These are phyloP conservation scores for Craterocephalus amniculus DNA, from an alignment of 2,797 vertebrate species.

Conservation along the genomic window DNA sequence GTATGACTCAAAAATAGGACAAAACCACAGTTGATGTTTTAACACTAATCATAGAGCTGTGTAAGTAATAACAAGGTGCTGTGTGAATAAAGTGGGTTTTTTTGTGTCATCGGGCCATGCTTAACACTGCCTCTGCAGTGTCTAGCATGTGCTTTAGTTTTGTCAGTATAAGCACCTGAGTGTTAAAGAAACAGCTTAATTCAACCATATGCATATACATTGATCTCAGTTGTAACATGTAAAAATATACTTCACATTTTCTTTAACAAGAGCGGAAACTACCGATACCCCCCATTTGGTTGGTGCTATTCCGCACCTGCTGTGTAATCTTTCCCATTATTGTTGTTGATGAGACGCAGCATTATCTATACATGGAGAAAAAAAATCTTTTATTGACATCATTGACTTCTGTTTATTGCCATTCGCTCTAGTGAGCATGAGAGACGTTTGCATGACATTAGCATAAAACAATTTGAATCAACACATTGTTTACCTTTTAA, in stretches of 20 bases:
- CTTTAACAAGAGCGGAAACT: neutral
- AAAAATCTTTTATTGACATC: neutral
- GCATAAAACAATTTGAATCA: neutral
- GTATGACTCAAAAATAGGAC: neutral
- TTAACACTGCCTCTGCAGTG: no score
- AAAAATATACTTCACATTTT: neutral
- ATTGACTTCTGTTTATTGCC: no score
- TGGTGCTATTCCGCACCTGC: conserved; percentile 24
- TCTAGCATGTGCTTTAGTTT: no score
- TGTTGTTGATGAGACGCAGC: neutral
- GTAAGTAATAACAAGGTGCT: neutral
- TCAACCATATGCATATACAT: no score
- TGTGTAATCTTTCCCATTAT: conserved; percentile 25
- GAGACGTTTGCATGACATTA: neutral
- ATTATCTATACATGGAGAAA: neutral
- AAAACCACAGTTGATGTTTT: neutral
- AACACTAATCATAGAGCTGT: neutral
- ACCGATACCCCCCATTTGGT: neutral
- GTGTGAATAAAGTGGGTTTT: no score
- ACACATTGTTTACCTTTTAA: neutral
- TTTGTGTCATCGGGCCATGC: no score
- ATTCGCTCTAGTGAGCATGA: no score
- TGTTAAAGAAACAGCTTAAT: neutral
- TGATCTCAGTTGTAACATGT: neutral
- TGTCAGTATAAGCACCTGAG: neutral